phyloP scores from a whole-genome alignment of 2,888 invertebrate species.

The Amitus sp. region DNA sequence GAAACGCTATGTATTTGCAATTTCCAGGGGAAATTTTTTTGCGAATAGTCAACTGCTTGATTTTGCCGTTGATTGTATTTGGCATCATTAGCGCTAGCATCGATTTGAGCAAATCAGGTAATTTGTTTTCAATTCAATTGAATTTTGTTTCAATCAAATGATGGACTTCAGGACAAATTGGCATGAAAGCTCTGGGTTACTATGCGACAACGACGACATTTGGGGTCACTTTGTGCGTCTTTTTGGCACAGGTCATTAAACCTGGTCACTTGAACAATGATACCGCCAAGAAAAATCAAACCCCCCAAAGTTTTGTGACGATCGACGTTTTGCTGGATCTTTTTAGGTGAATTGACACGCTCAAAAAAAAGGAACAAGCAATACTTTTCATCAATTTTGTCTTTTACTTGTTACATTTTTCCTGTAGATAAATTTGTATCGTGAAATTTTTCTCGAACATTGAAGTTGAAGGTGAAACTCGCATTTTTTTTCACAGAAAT shows the following conservation, averaged over 20 bases:
- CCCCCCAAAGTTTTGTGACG: slow-evolving; percentile 71
- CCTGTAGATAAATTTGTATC: slow-evolving; percentile 3
- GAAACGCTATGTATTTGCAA: slow-evolving; percentile 92
- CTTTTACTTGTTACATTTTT: too few relatives aligned
- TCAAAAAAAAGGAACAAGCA: too few relatives aligned
- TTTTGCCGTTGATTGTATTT: slow-evolving; percentile 89
- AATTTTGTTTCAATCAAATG: too few relatives aligned
- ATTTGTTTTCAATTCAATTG: background rate
- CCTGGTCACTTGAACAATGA: slow-evolving; percentile 74
- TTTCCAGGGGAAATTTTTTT: slow-evolving; percentile 95
- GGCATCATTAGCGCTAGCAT: slow-evolving; percentile 80
- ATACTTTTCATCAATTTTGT: too few relatives aligned
- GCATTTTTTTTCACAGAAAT: slow-evolving; percentile 69
- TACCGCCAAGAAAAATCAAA: slow-evolving; percentile 21
- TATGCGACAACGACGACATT: slow-evolving; percentile 92
- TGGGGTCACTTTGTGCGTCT: slow-evolving; percentile 89
- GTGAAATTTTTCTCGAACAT: too few relatives aligned
- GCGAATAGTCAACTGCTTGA: slow-evolving; percentile 92
- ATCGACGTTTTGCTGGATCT: slow-evolving; percentile 92
- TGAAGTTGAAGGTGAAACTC: too few relatives aligned
- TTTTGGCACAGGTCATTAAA: slow-evolving; percentile 86
- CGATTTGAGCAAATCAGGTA: slow-evolving; percentile 56
- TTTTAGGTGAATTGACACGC: too few relatives aligned
- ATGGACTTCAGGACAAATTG: slow-evolving; percentile 51
- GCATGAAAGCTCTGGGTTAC: slow-evolving; percentile 68